phyloP scores from a whole-genome alignment of 2,113 vertebrate genomes.

The Anthoscopus minutus region DNA sequence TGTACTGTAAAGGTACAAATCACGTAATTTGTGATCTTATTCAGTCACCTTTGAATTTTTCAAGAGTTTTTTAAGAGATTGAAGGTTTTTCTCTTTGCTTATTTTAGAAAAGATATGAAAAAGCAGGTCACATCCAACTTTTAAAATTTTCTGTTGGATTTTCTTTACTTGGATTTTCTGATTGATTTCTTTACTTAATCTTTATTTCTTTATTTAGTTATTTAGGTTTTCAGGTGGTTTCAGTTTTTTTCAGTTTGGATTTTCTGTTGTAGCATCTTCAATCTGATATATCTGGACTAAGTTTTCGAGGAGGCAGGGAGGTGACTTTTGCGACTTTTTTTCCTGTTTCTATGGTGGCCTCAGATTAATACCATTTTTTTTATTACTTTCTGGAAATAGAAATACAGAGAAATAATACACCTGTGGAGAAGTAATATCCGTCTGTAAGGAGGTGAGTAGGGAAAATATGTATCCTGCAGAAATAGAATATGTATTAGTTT shows the following conservation, averaged over 20 bases:
- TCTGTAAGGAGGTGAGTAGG: not conserved
- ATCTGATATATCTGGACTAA: not conserved
- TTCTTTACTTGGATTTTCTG: not conserved
- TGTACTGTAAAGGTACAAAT: not conserved
- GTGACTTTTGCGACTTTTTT: not conserved
- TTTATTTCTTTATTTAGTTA: not conserved
- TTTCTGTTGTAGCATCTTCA: not conserved
- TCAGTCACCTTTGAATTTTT: not conserved
- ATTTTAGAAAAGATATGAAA: not conserved
- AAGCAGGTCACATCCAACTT: fast-evolving
- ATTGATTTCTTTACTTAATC: not conserved
- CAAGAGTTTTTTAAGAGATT: not conserved
- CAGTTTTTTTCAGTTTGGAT: not conserved
- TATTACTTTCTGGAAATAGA: slow-evolving; percentile 36
- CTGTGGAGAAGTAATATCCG: slow-evolving; percentile 7
- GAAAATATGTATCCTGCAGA: not conserved
- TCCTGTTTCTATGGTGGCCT: not conserved
- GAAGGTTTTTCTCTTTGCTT: not conserved
- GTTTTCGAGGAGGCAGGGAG: not conserved
- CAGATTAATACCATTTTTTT: not conserved
- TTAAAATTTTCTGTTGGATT: not conserved
- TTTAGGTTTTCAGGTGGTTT: not conserved
- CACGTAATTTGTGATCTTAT: not conserved
- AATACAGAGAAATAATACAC: not conserved
- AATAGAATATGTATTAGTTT: slow-evolving; percentile 37